Conservation (phyloP, 2,797 vertebrate genomes). For the Odontamblyopus rebecca region DNA sequence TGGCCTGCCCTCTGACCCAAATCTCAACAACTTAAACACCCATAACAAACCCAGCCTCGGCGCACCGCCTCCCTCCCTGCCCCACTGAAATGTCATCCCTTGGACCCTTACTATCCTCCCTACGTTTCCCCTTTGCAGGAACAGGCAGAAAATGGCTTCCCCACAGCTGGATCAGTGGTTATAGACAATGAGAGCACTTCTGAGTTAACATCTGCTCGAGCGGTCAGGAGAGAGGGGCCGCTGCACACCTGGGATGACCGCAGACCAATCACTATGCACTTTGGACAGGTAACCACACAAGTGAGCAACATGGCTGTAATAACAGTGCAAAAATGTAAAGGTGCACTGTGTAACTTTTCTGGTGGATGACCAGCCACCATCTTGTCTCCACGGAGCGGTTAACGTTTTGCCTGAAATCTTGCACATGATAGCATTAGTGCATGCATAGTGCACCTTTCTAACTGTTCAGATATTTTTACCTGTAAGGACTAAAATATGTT, state of each 20-base stretch:
- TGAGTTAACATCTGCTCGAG: constrained; percentile 62
- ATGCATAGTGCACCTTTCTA: no score
- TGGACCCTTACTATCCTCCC: constrained; percentile 22
- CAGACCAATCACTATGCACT: constrained; percentile 89
- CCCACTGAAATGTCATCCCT: constrained; percentile 11
- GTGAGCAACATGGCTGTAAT: not conserved
- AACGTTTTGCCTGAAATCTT: no score
- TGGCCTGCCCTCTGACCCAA: not conserved
- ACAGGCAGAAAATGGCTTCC: constrained; percentile 88
- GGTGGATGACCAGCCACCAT: no score
- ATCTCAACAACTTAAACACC: constrained; percentile 12
- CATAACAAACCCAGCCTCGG: not conserved
- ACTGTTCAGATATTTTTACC: no score
- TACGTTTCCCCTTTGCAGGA: constrained; percentile 77
- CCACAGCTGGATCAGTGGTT: constrained; percentile 66
- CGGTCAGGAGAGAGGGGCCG: constrained; percentile 78
- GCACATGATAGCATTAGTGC: no score
- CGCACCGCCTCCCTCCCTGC: constrained; percentile 21
- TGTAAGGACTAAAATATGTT: not conserved
- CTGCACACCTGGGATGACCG: constrained; percentile 79
- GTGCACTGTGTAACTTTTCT: no score
- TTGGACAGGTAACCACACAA: constrained; percentile 85
- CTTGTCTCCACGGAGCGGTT: no score
- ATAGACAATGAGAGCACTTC: constrained; percentile 41
- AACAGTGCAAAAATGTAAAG: not conserved